phyloP scores from a whole-genome alignment of 1,140 invertebrate species.

The Cephus cinctus region DNA sequence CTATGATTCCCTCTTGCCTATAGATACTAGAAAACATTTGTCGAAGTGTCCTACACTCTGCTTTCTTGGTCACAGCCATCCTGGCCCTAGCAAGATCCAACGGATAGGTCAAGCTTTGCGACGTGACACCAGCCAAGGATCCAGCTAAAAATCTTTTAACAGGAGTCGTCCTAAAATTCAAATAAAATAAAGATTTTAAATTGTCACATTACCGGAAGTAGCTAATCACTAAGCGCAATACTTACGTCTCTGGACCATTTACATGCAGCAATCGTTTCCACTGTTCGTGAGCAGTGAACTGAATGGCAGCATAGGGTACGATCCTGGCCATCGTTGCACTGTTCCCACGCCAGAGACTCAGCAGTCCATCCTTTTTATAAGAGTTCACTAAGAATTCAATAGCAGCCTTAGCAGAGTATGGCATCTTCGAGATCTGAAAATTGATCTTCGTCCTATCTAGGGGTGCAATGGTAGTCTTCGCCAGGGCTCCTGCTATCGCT shows the following conservation, averaged over 20 bases:
- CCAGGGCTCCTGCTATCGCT: slow-evolving; percentile 88
- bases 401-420: slow-evolving; percentile 79
- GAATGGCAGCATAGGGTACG: slow-evolving; percentile 94
- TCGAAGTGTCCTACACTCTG: slow-evolving; percentile 63
- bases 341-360: slow-evolving; percentile 93
- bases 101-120: slow-evolving; percentile 92
- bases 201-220: too few species aligned
- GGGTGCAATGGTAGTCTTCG: slow-evolving; percentile 95
- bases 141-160: slow-evolving; percentile 78
- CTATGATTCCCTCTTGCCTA: slow-evolving; percentile 72
- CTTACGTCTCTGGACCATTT: slow-evolving; percentile 66
- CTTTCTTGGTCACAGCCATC: slow-evolving; percentile 91
- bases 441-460: slow-evolving; percentile 97
- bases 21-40: slow-evolving; percentile 85
- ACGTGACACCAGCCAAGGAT: slow-evolving; percentile 90
- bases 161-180: slow-evolving; percentile 5
- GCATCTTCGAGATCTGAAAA: slow-evolving; percentile 84
- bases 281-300: slow-evolving; percentile 96
- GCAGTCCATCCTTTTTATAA: slow-evolving; percentile 72
- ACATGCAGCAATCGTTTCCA: slow-evolving; percentile 83
- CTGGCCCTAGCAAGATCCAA: slow-evolving; percentile 94
- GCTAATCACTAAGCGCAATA: too few species aligned
- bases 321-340: slow-evolving; percentile 97
- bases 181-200: slow-evolving; percentile 21
- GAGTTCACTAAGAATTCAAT: slow-evolving; percentile 73